Base-by-base conservation (phyloP, 2,888 invertebrate genomes). In the Erebia ligea region DNA sequence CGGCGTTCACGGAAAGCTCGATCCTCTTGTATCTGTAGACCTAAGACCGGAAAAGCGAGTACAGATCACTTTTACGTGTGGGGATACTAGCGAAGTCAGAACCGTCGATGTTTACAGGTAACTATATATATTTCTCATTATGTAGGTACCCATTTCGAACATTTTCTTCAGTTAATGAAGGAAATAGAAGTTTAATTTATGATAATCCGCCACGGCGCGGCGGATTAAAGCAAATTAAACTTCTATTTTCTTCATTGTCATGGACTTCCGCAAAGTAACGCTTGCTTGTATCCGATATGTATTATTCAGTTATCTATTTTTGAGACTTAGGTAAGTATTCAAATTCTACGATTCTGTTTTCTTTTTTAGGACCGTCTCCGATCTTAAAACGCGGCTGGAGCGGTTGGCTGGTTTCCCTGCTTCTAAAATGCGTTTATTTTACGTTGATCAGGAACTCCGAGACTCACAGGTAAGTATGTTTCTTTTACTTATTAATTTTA, bases 21-120 rank as follows among this genome's bases (percentile, higher is more conserved):
- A 98, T 89, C 98, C 98, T 0, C 92, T 99, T 79, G 98, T 98
- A 68, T 96, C 98, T 76, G 96, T 99, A 59, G 97, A 97, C 92
- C 94, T 99, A 79, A 94, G 97, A 83, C 97, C 97, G 9, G 97
- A 97, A 86, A 97, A 97, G 86, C 95, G 96, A 72, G 97, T 98
- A 56, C 97, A 97, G 90, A 97, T 98, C 73, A 95, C 95, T 54
- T 96, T 98, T 83, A 96, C 96, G 4, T 98, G 96, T 85, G 97
- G 97, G 25, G 95, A 95, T 80, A 94, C 94, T 78, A 96, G 95
- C 80, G 97, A 97, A 91, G 95, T 96, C 69, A 94, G 96, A 71
- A 95, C 95, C 65, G 95, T 98, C 45, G 96, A 97, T 83, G 96
- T 97, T 52, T 96, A 97, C 85, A 92, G 94, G 94, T 92, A n/a